Base-by-base conservation (phyloP, 2,113 vertebrate species). In the Pterocles orientalis region DNA sequence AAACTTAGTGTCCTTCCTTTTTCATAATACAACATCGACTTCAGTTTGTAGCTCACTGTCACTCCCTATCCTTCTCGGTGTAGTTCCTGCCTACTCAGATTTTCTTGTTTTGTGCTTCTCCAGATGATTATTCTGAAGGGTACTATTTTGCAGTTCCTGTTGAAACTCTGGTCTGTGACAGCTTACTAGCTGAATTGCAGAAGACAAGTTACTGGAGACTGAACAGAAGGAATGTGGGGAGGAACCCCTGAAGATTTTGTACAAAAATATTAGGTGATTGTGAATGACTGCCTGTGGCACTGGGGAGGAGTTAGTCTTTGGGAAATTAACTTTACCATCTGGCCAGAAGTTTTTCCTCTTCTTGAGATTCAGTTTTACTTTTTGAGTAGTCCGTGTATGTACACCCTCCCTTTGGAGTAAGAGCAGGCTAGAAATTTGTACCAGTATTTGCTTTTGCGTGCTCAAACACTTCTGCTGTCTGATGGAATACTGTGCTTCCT, bases 51-150 rank as follows among this genome's bases (percentile, higher is more conserved):
- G 47, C 1, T 0, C 24, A 2, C 39, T 75, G 62, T 80, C 88
- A 56, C 53, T 92, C 43, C 19, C 4, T 68, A 4, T 82, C 65
- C 75, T 68, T 90, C 48, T 71, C 73, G 1, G 1, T 43, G 64
- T 79, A 88, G 82, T 90, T 90, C 61, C 75, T 90, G 82, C 78
- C 88, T 79, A 24, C 53, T 79, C 56, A 34, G 51, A 71, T 93
- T 85, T 90, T 87, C 82, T 82, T 68, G 54, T 45, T 78, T 90
- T 66, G 5, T 93, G 53, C 75, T 76, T 64, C 61, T 68, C 11
- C 70, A 92, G 82, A 23, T 71, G 61, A 79, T 92, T 90, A 56
- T 90, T 93, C 65, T 85, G 91, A 88, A 92, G 75, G 78, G 43
- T 31, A 36, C 73, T 41, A 2, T 82, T 93, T 78, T 47, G 21